Evolutionary conservation across 2,888 invertebrate species (phyloP), one percentile per base, ranked within the genome.

Genomic region (Netelia melanura): DNA sequence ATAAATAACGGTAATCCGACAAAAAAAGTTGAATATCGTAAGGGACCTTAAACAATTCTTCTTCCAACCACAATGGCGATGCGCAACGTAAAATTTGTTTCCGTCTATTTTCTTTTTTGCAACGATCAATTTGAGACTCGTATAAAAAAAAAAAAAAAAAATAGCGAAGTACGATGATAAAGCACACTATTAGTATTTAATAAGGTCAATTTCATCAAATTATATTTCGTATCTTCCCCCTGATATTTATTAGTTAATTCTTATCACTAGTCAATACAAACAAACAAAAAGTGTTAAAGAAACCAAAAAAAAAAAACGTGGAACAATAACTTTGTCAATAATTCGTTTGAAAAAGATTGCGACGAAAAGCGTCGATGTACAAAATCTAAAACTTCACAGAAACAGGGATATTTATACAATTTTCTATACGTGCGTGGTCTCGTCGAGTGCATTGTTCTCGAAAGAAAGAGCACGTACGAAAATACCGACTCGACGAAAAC

Each of bases 181-280:
- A 14, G 17, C 25, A 30, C 23, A 44, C 43, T 11, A 64, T 72
- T 82, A 62, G 52, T 62, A 78, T 83, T 83, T 61, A 17, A 62
- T 56, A 70, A 48, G 56, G 52, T 68, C 17, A 23, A 52, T 65
- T 23, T 56, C 62, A 21, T 58, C n/a, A 10, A 48, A 84, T 10
- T 54, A 14, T 88, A 89, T 89, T 81, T 86, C 84, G 83, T 75
- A 86, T 88, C 85, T 88, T 79, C 77, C 86, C 75, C 68, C 75
- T 82, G 77, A 84, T 90, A 89, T 89, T 89, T 89, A 89, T 91
- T 90, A 89, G 88, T 89, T 88, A 88, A 90, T 90, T 89, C 75
- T 88, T 85, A 88, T 87, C 85, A 85, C 88, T 89, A 89, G 89
- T 90, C 88, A 89, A 86, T 89, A 30, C 21, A 62, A 71, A 76